Evolutionary conservation across 2,888 invertebrate species (phyloP).

Genomic region (Patella depressa): DNA sequence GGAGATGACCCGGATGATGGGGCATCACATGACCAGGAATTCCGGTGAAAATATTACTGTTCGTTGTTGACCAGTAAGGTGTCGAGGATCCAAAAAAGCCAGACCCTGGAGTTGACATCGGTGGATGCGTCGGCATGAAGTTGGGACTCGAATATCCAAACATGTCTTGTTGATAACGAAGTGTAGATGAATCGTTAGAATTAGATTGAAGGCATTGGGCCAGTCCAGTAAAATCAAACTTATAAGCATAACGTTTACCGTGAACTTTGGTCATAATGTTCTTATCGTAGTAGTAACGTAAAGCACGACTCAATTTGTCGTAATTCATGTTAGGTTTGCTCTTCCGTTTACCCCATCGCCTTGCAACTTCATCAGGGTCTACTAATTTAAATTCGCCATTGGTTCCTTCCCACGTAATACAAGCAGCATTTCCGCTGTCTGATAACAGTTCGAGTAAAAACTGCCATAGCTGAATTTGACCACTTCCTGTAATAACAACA

Average conservation of each 20-base stretch:
- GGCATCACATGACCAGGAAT: conserved; percentile 77
- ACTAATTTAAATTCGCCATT: conserved; percentile 96
- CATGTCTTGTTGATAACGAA: conserved; percentile 93
- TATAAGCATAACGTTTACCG: conserved; percentile 95
- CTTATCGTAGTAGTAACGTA: conserved; percentile 97
- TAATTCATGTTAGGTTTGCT: conserved; percentile 98
- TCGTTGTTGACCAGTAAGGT: conserved; percentile 63
- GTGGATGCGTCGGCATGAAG: conserved; percentile 80
- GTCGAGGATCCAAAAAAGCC: conserved; percentile 59
- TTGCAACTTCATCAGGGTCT: conserved; percentile 95
- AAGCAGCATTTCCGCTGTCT: conserved; percentile 88
- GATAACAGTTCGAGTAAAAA: conserved; percentile 95
- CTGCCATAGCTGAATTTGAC: conserved; percentile 99
- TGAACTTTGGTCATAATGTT: conserved; percentile 99
- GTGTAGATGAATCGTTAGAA: conserved; percentile 87
- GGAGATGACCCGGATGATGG: conserved; percentile 83
- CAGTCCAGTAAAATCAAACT: conserved; percentile 95
- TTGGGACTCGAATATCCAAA: conserved; percentile 86
- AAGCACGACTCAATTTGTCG: conserved; percentile 93
- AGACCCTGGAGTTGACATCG: conserved; percentile 51
- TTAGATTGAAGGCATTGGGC: conserved; percentile 80
- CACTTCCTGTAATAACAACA: conserved; percentile 72
- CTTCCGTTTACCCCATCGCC: conserved; percentile 95
- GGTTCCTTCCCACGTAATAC: conserved; percentile 96
- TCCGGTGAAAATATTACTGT: conserved; percentile 73